These are phyloP conservation scores for Candidula unifasciata DNA, from an alignment of 2,888 invertebrate genomes.

Conservation along the genomic window DNA sequence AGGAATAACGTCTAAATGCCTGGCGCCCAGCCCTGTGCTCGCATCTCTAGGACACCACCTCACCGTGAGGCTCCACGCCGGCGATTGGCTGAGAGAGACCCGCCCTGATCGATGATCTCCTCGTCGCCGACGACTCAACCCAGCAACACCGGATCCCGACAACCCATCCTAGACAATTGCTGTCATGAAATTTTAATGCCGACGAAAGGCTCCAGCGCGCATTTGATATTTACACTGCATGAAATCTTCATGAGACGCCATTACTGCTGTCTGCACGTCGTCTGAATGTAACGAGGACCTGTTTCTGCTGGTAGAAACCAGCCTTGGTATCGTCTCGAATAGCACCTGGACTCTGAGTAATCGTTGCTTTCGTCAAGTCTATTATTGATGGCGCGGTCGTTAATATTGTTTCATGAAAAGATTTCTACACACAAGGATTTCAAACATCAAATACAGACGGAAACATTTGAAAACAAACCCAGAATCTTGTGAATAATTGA, in stretches of 20 bases:
- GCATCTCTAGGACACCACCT: no score
- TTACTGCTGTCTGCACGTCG: neutral
- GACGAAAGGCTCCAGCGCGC: conserved; percentile 30
- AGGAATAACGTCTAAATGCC: no score
- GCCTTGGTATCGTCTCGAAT: no score
- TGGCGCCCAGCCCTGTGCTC: no score
- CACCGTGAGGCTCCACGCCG: neutral
- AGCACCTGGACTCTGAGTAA: no score
- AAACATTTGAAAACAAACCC: no score
- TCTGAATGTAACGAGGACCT: neutral
- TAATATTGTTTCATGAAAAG: no score
- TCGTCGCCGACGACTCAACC: neutral
- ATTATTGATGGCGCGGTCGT: no score
- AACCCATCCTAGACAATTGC: neutral
- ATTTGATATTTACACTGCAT: conserved; percentile 48
- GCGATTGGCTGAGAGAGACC: neutral
- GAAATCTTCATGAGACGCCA: conserved; percentile 51
- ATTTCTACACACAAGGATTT: no score
- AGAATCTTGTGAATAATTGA: no score
- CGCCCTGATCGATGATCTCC: neutral
- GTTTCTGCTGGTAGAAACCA: neutral
- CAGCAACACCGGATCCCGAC: neutral
- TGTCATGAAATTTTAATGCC: conserved; percentile 51
- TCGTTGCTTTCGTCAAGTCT: no score
- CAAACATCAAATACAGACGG: no score